These are phyloP conservation scores for Gavialis gangeticus DNA, from an alignment of 2,113 vertebrate genomes.

Conservation along the genomic window DNA sequence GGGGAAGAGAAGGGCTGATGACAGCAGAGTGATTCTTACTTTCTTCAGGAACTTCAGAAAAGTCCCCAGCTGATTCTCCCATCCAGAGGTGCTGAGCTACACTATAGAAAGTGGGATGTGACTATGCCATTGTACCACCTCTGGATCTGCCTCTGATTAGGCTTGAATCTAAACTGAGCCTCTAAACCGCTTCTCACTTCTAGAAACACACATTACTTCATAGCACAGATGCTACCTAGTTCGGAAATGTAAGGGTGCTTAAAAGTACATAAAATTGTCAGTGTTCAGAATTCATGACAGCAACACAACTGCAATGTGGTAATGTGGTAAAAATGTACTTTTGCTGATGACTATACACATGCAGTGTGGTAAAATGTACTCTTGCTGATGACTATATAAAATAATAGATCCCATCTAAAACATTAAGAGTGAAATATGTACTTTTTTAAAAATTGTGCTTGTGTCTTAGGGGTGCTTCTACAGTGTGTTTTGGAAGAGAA, in stretches of 20 bases:
- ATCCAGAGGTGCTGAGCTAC: too few species aligned
- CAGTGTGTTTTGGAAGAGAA: not conserved
- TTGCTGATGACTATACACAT: constrained; percentile 1
- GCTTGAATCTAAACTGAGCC: not conserved
- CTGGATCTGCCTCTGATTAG: not conserved
- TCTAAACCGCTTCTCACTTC: not conserved
- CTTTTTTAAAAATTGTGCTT: not conserved
- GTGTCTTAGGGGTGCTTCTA: not conserved
- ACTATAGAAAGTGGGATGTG: too few species aligned
- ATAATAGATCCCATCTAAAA: not conserved
- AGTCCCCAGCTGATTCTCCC: too few species aligned
- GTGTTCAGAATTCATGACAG: constrained; percentile 9
- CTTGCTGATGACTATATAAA: constrained; percentile 23
- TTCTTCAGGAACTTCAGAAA: too few species aligned
- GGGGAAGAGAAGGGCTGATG: too few species aligned
- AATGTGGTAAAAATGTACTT: not conserved
- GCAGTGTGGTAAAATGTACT: not conserved
- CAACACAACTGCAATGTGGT: constrained; percentile 43
- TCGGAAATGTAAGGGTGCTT: constrained; percentile 41
- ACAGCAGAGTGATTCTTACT: too few species aligned
- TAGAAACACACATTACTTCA: accelerated
- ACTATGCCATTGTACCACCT: too few species aligned
- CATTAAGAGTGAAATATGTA: not conserved
- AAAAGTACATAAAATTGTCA: constrained; percentile 39
- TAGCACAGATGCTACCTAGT: not conserved